Evolutionary conservation across 2,888 invertebrate genomes (phyloP).

Genomic region (Thymelicus lineola): DNA sequence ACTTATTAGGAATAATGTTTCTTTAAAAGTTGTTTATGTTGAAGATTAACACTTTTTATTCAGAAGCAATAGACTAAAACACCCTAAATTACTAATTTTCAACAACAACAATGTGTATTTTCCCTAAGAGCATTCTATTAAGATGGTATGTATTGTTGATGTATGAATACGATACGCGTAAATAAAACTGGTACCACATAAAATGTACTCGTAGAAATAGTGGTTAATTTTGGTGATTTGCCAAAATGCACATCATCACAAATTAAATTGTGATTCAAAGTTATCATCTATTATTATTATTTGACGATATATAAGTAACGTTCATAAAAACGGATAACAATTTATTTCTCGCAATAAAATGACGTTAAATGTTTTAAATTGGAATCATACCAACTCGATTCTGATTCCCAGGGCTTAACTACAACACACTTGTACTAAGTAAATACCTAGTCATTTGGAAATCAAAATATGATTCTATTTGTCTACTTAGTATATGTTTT

Average conservation of each 20-base stretch:
- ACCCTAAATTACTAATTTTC: not conserved
- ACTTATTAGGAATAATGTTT: no score
- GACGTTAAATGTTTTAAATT: no score
- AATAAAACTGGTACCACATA: constrained; percentile 48
- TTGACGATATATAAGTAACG: constrained; percentile 45
- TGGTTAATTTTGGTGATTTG: constrained; percentile 61
- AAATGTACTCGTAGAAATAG: constrained; percentile 56
- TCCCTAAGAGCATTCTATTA: constrained; percentile 11
- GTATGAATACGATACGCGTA: constrained; percentile 38
- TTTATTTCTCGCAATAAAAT: no score
- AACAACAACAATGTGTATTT: not conserved
- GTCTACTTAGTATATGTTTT: no score
- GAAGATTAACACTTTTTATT: no score
- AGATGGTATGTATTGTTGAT: constrained; percentile 20
- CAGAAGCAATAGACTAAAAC: not conserved
- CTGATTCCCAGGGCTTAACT: no score
- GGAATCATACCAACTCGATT: no score
- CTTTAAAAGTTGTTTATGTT: no score
- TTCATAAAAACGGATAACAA: not conserved
- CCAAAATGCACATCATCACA: constrained; percentile 50
- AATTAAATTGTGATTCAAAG: constrained; percentile 21
- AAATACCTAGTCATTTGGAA: no score
- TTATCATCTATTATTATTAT: constrained; percentile 23
- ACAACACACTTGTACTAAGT: no score
- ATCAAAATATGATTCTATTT: no score